Evolutionary conservation across 2,797 vertebrate genomes (phyloP).

Genomic region (Scyliorhinus canicula): DNA sequence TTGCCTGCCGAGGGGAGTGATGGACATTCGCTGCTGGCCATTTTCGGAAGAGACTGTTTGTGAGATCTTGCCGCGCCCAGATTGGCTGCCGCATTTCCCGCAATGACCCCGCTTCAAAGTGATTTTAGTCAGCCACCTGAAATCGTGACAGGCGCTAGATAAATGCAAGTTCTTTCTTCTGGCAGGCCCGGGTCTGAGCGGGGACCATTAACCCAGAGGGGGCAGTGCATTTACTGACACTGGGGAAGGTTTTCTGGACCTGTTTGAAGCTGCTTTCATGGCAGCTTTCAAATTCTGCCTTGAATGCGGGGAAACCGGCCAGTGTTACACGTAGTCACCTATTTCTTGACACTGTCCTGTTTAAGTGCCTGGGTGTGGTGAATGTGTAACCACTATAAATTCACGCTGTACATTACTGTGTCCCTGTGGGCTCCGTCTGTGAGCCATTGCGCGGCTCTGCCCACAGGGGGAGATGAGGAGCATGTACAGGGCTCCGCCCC

Average conservation of each 20-base stretch:
- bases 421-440: no score
- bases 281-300: not conserved
- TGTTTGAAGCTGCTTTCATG: not conserved
- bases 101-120: not conserved
- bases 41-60: not conserved
- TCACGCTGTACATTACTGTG: no score
- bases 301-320: not conserved
- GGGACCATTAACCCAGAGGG: not conserved
- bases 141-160: not conserved
- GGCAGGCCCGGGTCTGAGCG: not conserved
- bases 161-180: not conserved
- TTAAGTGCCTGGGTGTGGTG: not conserved
- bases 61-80: not conserved
- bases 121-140: not conserved
- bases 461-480: no score
- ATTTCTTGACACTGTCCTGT: not conserved
- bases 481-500: no score
- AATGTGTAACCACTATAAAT: no score
- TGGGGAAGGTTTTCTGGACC: not conserved
- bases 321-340: not conserved
- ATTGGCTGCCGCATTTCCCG: not conserved
- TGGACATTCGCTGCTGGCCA: not conserved
- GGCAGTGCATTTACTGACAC: not conserved
- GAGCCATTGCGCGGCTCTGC: no score
- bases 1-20: not conserved